These are phyloP conservation scores for Heterotis niloticus DNA, from an alignment of 2,113 vertebrate species.

Conservation along the genomic window DNA sequence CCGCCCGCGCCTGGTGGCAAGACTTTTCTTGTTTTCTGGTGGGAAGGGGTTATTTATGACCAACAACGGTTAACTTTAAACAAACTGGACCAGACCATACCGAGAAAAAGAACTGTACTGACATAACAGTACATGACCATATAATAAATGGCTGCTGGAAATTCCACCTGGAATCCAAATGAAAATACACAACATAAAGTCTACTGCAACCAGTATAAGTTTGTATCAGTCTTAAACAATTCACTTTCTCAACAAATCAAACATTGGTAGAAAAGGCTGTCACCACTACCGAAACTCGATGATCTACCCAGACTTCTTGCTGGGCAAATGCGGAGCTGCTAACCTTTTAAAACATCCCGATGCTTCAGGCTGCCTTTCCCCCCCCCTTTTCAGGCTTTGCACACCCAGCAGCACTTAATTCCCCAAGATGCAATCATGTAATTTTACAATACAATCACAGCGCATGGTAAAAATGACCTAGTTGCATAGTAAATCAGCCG, in stretches of 20 bases:
- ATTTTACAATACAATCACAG: conserved; percentile 21
- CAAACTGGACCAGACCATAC: too few relatives aligned
- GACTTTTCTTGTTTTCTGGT: too few relatives aligned
- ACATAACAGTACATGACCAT: too few relatives aligned
- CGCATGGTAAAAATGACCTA: conserved; percentile 21
- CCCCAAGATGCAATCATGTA: conserved; percentile 19
- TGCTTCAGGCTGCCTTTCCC: not conserved
- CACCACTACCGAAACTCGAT: not conserved
- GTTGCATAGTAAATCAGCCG: conserved; percentile 20
- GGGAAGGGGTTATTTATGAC: too few relatives aligned
- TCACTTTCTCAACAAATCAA: not conserved
- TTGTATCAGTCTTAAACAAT: not conserved
- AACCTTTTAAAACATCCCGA: conserved; percentile 19
- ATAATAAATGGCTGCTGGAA: not conserved
- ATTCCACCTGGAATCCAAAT: conserved; percentile 9
- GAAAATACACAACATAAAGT: not conserved
- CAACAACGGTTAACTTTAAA: too few relatives aligned
- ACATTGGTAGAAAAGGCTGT: not conserved
- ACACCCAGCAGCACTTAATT: conserved; percentile 19
- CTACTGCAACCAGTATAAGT: not conserved
- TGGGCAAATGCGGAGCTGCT: conserved; percentile 3
- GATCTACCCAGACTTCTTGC: conserved; percentile 5
- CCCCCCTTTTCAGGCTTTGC: not conserved
- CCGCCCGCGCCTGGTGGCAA: too few relatives aligned
- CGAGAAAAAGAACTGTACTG: too few relatives aligned